These are phyloP conservation scores for Rhagoletis pomonella DNA, from an alignment of 1,140 invertebrate species.

Conservation along the genomic window DNA sequence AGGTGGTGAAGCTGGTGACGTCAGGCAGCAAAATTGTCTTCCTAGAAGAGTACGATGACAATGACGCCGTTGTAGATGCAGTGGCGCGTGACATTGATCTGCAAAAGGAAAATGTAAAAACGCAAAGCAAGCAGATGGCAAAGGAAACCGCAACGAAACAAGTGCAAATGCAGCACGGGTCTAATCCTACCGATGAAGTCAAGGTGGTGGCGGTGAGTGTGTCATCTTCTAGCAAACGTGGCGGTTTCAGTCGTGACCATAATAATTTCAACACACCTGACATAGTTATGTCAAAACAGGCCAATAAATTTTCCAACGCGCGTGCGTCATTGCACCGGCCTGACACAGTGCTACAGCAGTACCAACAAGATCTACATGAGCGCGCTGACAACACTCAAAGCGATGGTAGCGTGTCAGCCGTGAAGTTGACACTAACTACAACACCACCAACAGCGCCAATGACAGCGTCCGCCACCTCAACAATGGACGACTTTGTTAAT, in stretches of 20 bases:
- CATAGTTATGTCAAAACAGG: conserved; percentile 53
- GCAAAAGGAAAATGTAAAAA: conserved; percentile 47
- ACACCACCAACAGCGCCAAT: conserved; percentile 55
- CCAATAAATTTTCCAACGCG: not conserved
- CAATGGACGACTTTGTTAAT: conserved; percentile 70
- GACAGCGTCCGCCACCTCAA: conserved; percentile 51
- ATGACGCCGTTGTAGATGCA: conserved; percentile 57
- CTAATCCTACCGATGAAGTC: conserved; percentile 63
- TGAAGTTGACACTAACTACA: conserved; percentile 28
- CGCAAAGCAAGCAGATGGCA: not conserved
- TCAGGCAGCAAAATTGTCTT: conserved; percentile 72
- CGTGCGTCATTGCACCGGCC: too few relatives aligned
- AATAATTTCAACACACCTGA: conserved; percentile 15
- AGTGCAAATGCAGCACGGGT: not conserved
- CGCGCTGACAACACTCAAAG: conserved; percentile 25
- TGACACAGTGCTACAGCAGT: not conserved
- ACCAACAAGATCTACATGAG: conserved; percentile 25
- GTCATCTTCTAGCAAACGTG: conserved; percentile 68
- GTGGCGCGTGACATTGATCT: conserved; percentile 57
- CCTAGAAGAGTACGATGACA: conserved; percentile 64
- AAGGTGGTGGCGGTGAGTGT: conserved; percentile 71
- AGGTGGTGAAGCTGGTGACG: conserved; percentile 64
- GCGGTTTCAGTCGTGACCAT: conserved; percentile 35
- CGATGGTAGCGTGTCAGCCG: conserved; percentile 10
- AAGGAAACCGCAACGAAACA: not conserved